Base-by-base conservation (phyloP, 2,113 vertebrate genomes). In the Anhinga rufa region DNA sequence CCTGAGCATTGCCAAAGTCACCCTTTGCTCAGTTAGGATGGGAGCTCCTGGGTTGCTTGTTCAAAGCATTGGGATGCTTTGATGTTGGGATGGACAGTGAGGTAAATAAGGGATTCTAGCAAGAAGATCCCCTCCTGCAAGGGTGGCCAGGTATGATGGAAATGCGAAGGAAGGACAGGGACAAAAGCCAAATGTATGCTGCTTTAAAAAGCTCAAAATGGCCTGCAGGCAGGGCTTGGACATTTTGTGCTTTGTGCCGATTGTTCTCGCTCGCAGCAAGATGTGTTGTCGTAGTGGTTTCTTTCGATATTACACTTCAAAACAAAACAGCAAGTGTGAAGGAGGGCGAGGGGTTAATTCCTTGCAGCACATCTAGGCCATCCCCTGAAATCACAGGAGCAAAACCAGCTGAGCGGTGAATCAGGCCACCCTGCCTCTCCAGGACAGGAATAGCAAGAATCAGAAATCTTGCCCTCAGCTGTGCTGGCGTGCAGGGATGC, bases 351-450 rank as follows among this genome's bases (percentile, higher is more conserved):
- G 89, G 81, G 83, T 92, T 96, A 94, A 96, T 74, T 88, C 72
- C 51, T 74, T 69, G 72, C 79, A 64, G 88, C 64, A 46, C 91
- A 90, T 96, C 86, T 88, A 91, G 92, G 88, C 88, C 69, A 69
- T 89, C 86, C 76, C 76, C 72, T 90, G 80, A 96, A 95, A 93
- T 90, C 72, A 66, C 42, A 81, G 88, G 72, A 84, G 88, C 86
- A 91, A 93, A 92, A 81, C 28, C 86, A 93, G 91, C 68, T 82
- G 62, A 93, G 46, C 4, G 0, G 72, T 92, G 92, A 90, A 77
- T 88, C 82, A 86, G 88, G 95, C 68, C 83, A 88, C 65, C 70
- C 80, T 93, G 86, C 68, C 29, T 94, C 75, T 82, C 28, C 46
- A 20, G 81, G 72, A 82, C 65, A 71, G 72, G 86, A 94, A 77